Percentiles rank a stretch among this genome's conserved stretches.
Conservation (phyloP, 1,140 invertebrate genomes). For the Olivierus martensii region DNA sequence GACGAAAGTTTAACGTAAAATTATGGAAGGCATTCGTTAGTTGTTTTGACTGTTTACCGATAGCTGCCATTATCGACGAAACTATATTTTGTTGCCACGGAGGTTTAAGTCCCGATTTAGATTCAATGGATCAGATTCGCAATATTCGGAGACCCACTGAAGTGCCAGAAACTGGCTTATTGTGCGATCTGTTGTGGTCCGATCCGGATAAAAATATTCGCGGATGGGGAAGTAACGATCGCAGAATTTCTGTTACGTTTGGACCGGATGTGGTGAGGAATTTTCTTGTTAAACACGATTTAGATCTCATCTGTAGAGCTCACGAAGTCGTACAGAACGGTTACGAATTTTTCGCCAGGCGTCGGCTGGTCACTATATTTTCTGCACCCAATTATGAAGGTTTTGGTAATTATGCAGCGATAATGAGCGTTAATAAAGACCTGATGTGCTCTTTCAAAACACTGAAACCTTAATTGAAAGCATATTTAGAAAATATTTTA, state of each 20-base stretch:
- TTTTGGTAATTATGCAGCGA: too few relatives aligned
- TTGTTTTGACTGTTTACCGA: slow-evolving; percentile 96
- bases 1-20: slow-evolving; percentile 88
- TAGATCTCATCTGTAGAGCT: slow-evolving; percentile 34
- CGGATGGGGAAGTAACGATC: slow-evolving; percentile 32
- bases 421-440: too few relatives aligned
- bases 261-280: slow-evolving; percentile 27
- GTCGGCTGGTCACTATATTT: too few relatives aligned
- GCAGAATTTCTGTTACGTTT: slow-evolving; percentile 35
- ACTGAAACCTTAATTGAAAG: too few relatives aligned
- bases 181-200: slow-evolving; percentile 43
- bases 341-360: neutral
- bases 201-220: slow-evolving; percentile 29
- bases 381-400: too few relatives aligned
- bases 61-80: slow-evolving; percentile 28
- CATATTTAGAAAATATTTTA: too few relatives aligned
- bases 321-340: slow-evolving; percentile 22
- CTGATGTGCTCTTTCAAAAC: too few relatives aligned
- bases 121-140: slow-evolving; percentile 44
- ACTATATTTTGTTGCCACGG: slow-evolving; percentile 53
- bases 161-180: slow-evolving; percentile 74
- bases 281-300: slow-evolving; percentile 34
- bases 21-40: slow-evolving; percentile 98
- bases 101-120: slow-evolving; percentile 63
- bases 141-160: slow-evolving; percentile 87